Conservation (phyloP, 2,797 vertebrate genomes). For the Coendou prehensilis region DNA sequence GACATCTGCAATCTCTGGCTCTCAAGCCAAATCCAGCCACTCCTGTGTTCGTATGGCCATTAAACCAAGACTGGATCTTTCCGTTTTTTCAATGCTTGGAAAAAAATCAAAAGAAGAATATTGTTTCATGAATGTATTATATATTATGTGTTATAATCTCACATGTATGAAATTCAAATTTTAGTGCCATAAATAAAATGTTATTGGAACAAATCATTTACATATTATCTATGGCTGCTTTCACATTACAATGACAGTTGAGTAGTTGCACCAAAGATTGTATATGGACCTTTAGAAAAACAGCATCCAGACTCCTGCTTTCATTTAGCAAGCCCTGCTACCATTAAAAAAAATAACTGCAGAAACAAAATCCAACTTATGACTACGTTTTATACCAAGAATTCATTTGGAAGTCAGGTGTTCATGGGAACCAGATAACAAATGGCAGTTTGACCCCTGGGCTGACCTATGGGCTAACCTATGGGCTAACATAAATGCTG, state of each 20-base stretch:
- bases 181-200: slow-evolving; percentile 18
- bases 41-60: not conserved
- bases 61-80: slow-evolving; percentile 4
- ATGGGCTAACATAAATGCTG: not conserved
- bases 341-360: not conserved
- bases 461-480: not conserved
- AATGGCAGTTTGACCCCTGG: not conserved
- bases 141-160: not conserved
- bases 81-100: not conserved
- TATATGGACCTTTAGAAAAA: not conserved
- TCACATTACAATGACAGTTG: not conserved
- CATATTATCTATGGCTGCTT: not conserved
- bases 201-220: not conserved
- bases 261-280: not conserved
- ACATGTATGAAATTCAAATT: slow-evolving; percentile 61
- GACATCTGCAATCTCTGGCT: not conserved
- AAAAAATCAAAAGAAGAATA: slow-evolving; percentile 23
- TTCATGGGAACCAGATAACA: not conserved
- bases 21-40: not conserved
- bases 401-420: slow-evolving; percentile 37
- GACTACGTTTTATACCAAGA: slow-evolving; percentile 34
- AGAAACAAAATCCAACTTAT: not conserved
- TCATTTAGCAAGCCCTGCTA: not conserved
- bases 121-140: not conserved
- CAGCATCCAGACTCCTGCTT: not conserved